Base-by-base conservation (phyloP, 1,140 invertebrate species). In the Drosophila ogumai region DNA sequence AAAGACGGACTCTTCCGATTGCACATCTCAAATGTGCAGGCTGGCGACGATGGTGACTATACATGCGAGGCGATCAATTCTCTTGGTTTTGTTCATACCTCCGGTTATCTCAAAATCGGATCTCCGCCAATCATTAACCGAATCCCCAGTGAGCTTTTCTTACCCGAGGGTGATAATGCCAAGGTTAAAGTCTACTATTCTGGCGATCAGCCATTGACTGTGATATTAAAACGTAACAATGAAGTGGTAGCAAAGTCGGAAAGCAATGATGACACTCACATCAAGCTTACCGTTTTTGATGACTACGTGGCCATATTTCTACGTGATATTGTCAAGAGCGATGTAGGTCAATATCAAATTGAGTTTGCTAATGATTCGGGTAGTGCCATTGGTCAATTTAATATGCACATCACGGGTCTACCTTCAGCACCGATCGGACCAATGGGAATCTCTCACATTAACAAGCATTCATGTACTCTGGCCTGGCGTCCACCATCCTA, bases 241-340 rank as follows among this genome's bases (percentile, higher is more conserved):
- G 94, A 94, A 54, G 95, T 95, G 44, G 92, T 99, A 32, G 34
- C 34, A 0, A 55, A 22, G 19, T 93, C 94, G 0, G 77, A 82
- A 12, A 40, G 9, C 28, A 41, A 36, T 9, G 96, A 98, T 81
- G 96, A 96, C 3, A 93, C 94, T 1, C 96, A 98, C 75, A 95
- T 99, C 75, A 99, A 99, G 92, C 98, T 96, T 91, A 98, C 97
- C 0, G 95, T 98, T 3, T 99, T 99, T 93, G 98, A 99, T 93
- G 98, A 99, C 71, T 99, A 99, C 90, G 95, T 98, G 19, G 97
- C 98, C 28, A 96, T 99, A 54, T 98, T 98, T 81, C 97, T 98
- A 73, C 97, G 96, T 82, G 97, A 98, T 79, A 96, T 98, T 57
- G 94, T 94, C 15, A 97, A 97, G 82, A 95, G 95, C 71, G 97